A percentile compares a stretch with the other conserved stretches of the same genome.
These are phyloP conservation scores for Drosophila barbarae DNA, from an alignment of 2,888 invertebrate genomes.

Conservation along the genomic window DNA sequence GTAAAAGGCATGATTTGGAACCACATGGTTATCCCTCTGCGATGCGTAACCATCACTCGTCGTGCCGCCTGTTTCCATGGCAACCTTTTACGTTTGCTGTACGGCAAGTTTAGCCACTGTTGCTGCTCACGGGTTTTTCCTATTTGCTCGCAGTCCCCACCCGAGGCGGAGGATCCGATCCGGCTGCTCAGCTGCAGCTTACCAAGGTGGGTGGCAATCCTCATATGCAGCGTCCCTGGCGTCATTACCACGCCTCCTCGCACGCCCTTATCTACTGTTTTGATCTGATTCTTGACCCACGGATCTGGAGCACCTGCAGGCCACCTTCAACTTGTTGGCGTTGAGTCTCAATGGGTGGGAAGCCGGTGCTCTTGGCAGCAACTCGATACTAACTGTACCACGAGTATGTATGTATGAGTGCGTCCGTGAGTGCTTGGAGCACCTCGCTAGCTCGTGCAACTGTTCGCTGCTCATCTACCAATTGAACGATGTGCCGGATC, in stretches of 20 bases:
- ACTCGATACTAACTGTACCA: constrained; percentile 74
- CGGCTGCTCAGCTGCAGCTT: constrained; percentile 50
- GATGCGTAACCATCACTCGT: no score
- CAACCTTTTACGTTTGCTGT: constrained; percentile 6
- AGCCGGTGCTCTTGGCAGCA: constrained; percentile 74
- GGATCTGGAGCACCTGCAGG: constrained; percentile 48
- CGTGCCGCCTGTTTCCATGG: no score
- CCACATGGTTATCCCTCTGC: no score
- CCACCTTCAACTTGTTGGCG: constrained; percentile 59
- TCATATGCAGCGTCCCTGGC: constrained; percentile 78
- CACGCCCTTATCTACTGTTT: constrained; percentile 74
- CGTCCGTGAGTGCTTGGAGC: constrained; percentile 48
- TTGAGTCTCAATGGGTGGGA: constrained; percentile 68
- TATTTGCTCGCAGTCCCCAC: background rate
- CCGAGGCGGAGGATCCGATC: constrained; percentile 3
- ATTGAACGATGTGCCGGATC: constrained; percentile 29
- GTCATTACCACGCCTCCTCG: constrained; percentile 70
- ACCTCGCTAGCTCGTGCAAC: constrained; percentile 59
- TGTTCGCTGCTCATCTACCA: constrained; percentile 64
- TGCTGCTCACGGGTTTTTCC: constrained; percentile 29
- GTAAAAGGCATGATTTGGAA: background rate
- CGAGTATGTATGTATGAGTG: constrained; percentile 59
- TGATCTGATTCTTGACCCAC: constrained; percentile 59
- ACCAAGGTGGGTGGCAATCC: constrained; percentile 75
- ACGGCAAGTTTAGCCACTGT: constrained; percentile 47